Percentiles rank a stretch among this genome's conserved stretches.
phyloP scores from a whole-genome alignment of 2,113 vertebrate species.

The Paradoxurus hermaphroditus region DNA sequence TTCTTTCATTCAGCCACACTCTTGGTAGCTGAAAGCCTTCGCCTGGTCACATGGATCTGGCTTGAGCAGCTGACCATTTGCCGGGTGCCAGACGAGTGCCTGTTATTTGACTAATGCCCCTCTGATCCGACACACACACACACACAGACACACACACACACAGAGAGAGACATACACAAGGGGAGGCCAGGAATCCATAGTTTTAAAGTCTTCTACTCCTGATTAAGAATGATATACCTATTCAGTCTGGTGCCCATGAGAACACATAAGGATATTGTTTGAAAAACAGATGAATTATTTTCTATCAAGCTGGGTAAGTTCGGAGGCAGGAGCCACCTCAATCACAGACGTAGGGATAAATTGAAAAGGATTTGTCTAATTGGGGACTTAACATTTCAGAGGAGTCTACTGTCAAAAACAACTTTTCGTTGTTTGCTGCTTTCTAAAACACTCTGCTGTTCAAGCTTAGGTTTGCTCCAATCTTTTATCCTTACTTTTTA shows the following conservation, averaged over 20 bases:
- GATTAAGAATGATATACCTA: not conserved
- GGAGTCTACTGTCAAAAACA: not conserved
- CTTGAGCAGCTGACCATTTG: not conserved
- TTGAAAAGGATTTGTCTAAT: not conserved
- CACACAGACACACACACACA: not conserved
- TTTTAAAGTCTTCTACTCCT: not conserved
- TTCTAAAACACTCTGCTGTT: not conserved
- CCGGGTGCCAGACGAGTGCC: not conserved
- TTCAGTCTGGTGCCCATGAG: not conserved
- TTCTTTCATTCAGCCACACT: not conserved
- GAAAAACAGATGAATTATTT: not conserved
- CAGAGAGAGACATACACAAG: not conserved
- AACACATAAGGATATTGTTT: not conserved
- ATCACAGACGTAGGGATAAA: not conserved
- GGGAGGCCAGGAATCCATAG: not conserved
- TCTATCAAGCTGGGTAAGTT: not conserved
- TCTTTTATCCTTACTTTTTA: not conserved
- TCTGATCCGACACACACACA: not conserved
- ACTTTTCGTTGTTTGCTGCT: not conserved
- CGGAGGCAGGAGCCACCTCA: not conserved
- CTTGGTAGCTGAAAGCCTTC: not conserved
- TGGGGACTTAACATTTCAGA: not conserved
- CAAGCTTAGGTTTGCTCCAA: not conserved
- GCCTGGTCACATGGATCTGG: not conserved
- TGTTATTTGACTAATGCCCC: not conserved